Base-by-base conservation (phyloP, 1,140 invertebrate genomes). In the Nixonia krombeini region DNA sequence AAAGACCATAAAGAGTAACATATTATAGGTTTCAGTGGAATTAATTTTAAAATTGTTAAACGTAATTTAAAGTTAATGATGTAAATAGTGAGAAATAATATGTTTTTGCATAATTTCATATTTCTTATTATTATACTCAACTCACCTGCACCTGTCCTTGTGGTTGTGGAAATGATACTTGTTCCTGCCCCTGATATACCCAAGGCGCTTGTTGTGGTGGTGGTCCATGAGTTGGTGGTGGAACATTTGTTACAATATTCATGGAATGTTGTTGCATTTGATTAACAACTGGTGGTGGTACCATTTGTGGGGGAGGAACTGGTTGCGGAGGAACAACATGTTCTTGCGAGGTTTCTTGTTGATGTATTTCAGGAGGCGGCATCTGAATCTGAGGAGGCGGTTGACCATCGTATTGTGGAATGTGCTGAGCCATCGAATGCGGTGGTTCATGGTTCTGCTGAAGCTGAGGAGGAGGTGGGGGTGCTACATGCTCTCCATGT, bases 241-340 rank as follows among this genome's bases (percentile, higher is more conserved):
- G 83, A 31, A 84, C 76, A 50, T 76, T 84, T 0, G 83, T 83
- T 23, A 84, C 62, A 65, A 84, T 77, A 62, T 82, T 84, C 74
- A 83, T 79, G 46, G 80, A 75, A 66, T 79, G 81, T 23, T 72
- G 81, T 37, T 71, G 74, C 56, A 83, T 75, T 50, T 82, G 80
- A 47, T 73, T 75, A 10, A 73, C 67, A 3, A 69, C 71, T 16
- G 83, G 83, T 1, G 82, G 83, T 25, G 83, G 83, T 7, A 84
- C 82, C 72, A 84, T 84, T 62, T 83, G 81, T 1, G 82, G 82
- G 4, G 82, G 82, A 50, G 83, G 83, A 31, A 57, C 52, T 7
- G 55, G 55, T 5, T 51, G 57, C 9, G 51, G 65, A 2, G 66
- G 59, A n/a, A 62, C 58, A 33, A 52, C 64, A 9, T 71, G 45